Base-by-base conservation (phyloP, 2,888 invertebrate genomes). In the Tachina lurida region DNA sequence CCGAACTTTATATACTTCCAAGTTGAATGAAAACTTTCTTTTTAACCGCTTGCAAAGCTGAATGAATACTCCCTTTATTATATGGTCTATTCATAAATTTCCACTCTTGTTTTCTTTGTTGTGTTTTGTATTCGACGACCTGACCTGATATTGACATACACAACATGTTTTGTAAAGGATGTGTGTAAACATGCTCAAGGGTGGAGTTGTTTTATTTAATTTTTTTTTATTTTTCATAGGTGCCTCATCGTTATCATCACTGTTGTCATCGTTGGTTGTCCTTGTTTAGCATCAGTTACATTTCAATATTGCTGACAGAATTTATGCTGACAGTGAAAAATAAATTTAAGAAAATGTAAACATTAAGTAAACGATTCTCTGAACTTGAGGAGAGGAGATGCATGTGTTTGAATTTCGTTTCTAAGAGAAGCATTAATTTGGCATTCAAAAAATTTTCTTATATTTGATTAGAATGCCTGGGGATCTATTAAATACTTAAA, bases 61-160 rank as follows among this genome's bases (percentile, higher is more conserved):
- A 12, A 75, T 82, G 41, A 74, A 68, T 81, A 65, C 70, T 71
- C 15, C 62, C 47, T 67, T 65, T 54, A 31, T 31, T 31, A 62
- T 68, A 47, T 43, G 17, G 10, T 49, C n/a, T 49, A 49, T 22
- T 67, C 60, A 73, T 43, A 31, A 10, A 54, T 15, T 49, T 31
- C 31, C 52, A 43, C 60, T 47, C 22, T 39, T 62, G 2, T 19
- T 75, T 52, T 49, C 31, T 52, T 68, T 58, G 31, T 68, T 47
- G 17, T 71, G 13, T 60, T 75, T 67, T 70, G 9, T 52, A 49
- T 71, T 68, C 12, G 73, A 73, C 39, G 56, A 80, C 60, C 62
- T 83, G 83, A 86, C 79, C 83, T 83, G 83, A 73, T 86, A 83
- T 86, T 86, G 83, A 86, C 83, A 86, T 86, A 73, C 52, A 71